Evolutionary conservation across 1,140 invertebrate species (phyloP).

Genomic region (Oryzaephilus surinamensis): DNA sequence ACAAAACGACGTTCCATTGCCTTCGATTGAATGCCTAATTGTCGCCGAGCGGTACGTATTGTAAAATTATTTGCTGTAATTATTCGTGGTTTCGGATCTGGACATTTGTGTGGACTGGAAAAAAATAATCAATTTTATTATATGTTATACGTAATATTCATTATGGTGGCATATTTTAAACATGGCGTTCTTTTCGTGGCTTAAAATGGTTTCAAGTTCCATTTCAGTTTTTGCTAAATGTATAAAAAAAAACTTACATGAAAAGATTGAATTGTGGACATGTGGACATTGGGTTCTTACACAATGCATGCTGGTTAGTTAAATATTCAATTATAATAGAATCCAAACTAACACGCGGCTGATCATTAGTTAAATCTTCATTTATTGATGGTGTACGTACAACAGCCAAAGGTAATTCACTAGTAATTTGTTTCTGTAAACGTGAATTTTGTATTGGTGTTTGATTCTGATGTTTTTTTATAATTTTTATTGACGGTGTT

Average conservation of each 20-base stretch:
- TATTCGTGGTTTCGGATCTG: slow-evolving; percentile 68
- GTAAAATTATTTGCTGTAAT: slow-evolving; percentile 61
- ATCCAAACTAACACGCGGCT: slow-evolving; percentile 60
- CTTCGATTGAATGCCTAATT: slow-evolving; percentile 43
- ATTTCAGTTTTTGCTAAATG: not conserved
- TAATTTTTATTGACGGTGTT: slow-evolving; percentile 24
- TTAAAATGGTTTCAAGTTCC: no score
- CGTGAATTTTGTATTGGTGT: slow-evolving; percentile 34
- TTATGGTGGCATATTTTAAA: no score
- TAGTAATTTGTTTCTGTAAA: slow-evolving; percentile 56
- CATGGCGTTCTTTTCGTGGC: no score
- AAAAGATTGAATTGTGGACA: slow-evolving; percentile 86
- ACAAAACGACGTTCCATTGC: slow-evolving; percentile 69
- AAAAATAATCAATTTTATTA: not conserved
- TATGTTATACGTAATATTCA: no score
- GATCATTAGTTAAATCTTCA: slow-evolving; percentile 30
- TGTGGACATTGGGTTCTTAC: slow-evolving; percentile 85
- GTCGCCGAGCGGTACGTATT: slow-evolving; percentile 45
- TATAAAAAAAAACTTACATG: slow-evolving; percentile 44
- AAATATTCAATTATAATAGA: slow-evolving; percentile 93
- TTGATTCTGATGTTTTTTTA: slow-evolving; percentile 23
- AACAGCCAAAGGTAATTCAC: slow-evolving; percentile 26
- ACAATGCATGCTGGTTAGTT: slow-evolving; percentile 88
- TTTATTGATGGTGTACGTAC: slow-evolving; percentile 10
- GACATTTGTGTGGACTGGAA: slow-evolving; percentile 81